Conservation (phyloP, 1,140 invertebrate species). For the Brachionus manjavacas region DNA sequence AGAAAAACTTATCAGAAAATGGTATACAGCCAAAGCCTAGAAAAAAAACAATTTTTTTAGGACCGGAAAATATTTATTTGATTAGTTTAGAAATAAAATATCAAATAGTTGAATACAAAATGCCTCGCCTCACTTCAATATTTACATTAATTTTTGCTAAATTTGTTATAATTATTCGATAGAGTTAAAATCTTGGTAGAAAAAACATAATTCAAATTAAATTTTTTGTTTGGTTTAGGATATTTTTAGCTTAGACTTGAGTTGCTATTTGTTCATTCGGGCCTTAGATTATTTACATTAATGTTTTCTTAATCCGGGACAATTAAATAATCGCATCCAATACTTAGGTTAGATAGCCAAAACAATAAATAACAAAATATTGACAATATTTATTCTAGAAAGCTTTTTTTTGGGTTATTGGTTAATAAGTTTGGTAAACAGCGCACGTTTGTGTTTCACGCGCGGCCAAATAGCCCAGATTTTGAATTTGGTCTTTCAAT, state of each 20-base stretch:
- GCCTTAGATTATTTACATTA: conserved; percentile 4
- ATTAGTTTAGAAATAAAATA: neutral
- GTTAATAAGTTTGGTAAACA: neutral
- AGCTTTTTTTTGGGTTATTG: neutral
- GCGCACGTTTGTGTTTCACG: neutral
- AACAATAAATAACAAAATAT: neutral
- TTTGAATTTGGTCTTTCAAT: neutral
- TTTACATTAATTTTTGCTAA: conserved; percentile 23
- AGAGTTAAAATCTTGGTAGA: neutral
- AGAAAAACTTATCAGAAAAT: neutral
- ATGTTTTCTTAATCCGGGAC: conserved; percentile 13
- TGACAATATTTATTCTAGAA: neutral
- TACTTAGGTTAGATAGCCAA: neutral
- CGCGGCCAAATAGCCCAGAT: neutral
- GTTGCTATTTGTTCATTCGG: neutral
- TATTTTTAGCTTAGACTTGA: neutral
- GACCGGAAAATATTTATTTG: neutral
- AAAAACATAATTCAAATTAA: neutral
- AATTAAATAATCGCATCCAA: conserved; percentile 26
- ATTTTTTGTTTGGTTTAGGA: neutral
- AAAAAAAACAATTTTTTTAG: neutral
- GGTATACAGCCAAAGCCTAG: neutral
- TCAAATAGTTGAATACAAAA: neutral
- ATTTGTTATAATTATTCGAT: neutral
- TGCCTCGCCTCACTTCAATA: conserved; percentile 11